These are phyloP conservation scores for Tridacna crocea DNA, from an alignment of 2,888 invertebrate genomes.

Conservation along the genomic window DNA sequence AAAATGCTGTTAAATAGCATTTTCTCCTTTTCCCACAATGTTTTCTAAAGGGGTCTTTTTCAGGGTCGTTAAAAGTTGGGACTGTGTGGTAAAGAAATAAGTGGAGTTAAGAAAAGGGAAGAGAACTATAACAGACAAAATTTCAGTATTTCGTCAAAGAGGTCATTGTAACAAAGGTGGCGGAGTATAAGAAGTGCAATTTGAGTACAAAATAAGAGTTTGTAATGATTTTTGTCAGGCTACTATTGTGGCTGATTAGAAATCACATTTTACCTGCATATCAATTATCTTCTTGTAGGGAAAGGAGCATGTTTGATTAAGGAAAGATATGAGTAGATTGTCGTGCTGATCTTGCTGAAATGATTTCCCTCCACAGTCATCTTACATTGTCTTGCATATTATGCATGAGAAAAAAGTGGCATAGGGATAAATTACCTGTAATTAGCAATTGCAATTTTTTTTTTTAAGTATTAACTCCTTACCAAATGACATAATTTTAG, in stretches of 20 bases:
- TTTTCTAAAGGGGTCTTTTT: neutral
- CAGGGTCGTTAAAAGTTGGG: too few species aligned
- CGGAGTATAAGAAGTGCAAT: constrained; percentile 19
- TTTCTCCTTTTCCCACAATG: constrained; percentile 3
- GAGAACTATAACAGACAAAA: neutral
- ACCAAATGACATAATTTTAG: neutral
- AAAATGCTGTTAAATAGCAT: neutral
- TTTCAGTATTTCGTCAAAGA: neutral
- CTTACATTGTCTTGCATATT: too few species aligned
- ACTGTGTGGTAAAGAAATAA: neutral
- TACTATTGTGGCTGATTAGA: neutral
- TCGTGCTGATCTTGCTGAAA: too few species aligned
- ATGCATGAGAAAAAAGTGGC: neutral
- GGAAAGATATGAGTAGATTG: too few species aligned
- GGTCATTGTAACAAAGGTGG: neutral
- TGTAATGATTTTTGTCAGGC: constrained; percentile 26
- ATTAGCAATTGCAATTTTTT: neutral
- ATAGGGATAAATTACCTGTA: neutral
- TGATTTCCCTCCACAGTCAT: too few species aligned
- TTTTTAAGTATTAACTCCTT: neutral
- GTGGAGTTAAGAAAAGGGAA: neutral
- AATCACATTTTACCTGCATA: neutral
- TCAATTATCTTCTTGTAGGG: neutral
- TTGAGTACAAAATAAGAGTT: constrained; percentile 12
- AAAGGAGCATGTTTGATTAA: neutral